phyloP scores from a whole-genome alignment of 2,888 invertebrate species.

The Sialis fuliginosa region DNA sequence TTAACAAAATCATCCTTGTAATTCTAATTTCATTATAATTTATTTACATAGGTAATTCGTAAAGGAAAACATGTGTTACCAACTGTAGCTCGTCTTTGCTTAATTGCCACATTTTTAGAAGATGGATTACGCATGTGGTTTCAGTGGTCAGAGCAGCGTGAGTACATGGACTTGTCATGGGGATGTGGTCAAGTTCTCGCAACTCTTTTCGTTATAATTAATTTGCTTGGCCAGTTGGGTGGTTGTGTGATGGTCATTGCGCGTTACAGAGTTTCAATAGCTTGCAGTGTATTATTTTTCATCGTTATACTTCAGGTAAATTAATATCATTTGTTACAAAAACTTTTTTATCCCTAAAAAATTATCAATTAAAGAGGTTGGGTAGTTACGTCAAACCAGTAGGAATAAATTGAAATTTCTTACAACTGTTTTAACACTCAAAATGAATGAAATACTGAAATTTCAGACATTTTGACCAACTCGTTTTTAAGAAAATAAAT shows the following conservation, averaged over 20 bases:
- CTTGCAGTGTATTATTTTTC: constrained; percentile 83
- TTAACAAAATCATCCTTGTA: too few species aligned
- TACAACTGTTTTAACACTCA: too few species aligned
- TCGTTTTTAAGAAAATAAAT: too few species aligned
- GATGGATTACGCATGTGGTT: constrained; percentile 99
- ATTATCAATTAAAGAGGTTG: too few species aligned
- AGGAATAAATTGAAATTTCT: too few species aligned
- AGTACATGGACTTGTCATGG: constrained; percentile 97
- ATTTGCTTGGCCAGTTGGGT: constrained; percentile 88
- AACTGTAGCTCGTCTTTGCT: constrained; percentile 85
- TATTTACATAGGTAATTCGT: constrained; percentile 57
- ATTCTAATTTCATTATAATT: constrained; percentile 13
- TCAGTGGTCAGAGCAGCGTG: constrained; percentile 93
- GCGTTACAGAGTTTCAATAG: constrained; percentile 77
- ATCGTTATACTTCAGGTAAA: constrained; percentile 87
- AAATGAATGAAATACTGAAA: too few species aligned
- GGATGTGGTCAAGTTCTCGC: constrained; percentile 88
- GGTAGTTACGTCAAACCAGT: too few species aligned
- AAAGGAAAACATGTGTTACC: constrained; percentile 86
- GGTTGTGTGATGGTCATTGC: constrained; percentile 93
- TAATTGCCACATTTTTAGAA: constrained; percentile 97
- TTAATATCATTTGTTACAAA: neutral
- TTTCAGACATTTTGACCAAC: too few species aligned
- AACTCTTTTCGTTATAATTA: constrained; percentile 85
- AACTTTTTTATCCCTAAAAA: too few species aligned